Conservation (phyloP, 1,140 invertebrate species). For the Linepithema humile region DNA sequence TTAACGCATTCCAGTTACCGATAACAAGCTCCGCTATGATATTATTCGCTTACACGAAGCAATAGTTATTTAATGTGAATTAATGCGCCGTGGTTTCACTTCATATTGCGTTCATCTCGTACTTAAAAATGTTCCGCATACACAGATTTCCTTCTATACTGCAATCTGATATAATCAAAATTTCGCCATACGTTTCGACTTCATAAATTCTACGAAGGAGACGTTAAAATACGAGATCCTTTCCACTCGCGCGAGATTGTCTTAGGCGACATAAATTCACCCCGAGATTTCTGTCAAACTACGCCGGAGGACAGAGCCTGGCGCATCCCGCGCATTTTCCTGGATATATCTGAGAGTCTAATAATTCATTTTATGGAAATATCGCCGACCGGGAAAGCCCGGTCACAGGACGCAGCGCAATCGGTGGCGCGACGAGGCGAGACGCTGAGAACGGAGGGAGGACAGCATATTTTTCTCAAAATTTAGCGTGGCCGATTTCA, state of each 20-base stretch:
- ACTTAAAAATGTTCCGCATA: neutral
- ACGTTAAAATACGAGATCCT: slow-evolving; percentile 54
- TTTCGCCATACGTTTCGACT: slow-evolving; percentile 45
- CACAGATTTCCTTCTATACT: neutral
- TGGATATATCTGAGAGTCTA: slow-evolving; percentile 68
- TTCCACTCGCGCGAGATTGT: slow-evolving; percentile 50
- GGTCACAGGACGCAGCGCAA: slow-evolving; percentile 16
- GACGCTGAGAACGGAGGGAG: slow-evolving; percentile 17
- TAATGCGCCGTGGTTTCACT: neutral
- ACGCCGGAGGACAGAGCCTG: slow-evolving; percentile 47
- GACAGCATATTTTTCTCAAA: slow-evolving; percentile 82
- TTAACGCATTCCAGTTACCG: neutral
- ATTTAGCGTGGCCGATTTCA: slow-evolving; percentile 80
- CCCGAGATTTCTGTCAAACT: slow-evolving; percentile 55
- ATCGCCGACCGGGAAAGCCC: slow-evolving; percentile 12
- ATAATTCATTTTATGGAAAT: slow-evolving; percentile 85
- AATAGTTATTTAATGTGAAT: neutral
- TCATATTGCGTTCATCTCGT: neutral
- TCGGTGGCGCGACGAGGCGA: slow-evolving; percentile 6
- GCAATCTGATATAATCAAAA: slow-evolving; percentile 39
- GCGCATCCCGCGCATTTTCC: slow-evolving; percentile 50
- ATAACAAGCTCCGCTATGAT: neutral
- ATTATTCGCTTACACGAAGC: neutral
- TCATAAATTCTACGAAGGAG: slow-evolving; percentile 50
- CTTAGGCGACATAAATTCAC: slow-evolving; percentile 54